Evolutionary conservation across 2,797 vertebrate genomes (phyloP).

Genomic region (Euphonia xanthogaster): DNA sequence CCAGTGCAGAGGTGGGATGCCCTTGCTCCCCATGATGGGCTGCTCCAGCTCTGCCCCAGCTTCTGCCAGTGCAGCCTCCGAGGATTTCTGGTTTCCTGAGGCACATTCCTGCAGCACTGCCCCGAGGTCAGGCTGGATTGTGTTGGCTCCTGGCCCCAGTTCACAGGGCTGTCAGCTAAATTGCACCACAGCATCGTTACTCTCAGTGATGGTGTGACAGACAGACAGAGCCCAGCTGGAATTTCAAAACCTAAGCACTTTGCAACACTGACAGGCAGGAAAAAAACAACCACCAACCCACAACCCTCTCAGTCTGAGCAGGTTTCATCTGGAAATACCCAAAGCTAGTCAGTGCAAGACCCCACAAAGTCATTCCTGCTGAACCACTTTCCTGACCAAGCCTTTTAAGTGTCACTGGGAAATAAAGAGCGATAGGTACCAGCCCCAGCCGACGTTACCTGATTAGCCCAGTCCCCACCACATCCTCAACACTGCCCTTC

Average conservation of each 20-base stretch:
- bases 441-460: background rate
- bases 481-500: background rate
- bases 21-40: background rate
- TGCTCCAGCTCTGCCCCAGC: background rate
- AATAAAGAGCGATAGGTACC: background rate
- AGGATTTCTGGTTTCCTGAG: background rate
- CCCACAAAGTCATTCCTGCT: background rate
- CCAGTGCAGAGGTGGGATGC: fast-evolving
- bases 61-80: fast-evolving
- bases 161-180: slow-evolving; percentile 23
- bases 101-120: background rate
- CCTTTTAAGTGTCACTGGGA: slow-evolving; percentile 11
- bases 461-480: background rate
- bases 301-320: background rate
- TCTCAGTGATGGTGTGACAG: background rate
- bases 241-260: slow-evolving; percentile 47
- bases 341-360: background rate
- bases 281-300: background rate
- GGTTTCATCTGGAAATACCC: slow-evolving; percentile 22
- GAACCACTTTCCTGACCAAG: slow-evolving; percentile 4
- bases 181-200: background rate
- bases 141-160: background rate
- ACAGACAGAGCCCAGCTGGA: slow-evolving; percentile 27
- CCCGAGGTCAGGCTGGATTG: background rate
- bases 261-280: slow-evolving; percentile 2